Percentiles rank a stretch among this genome's conserved stretches.
These are phyloP conservation scores for Pedetes capensis DNA, from an alignment of 2,113 vertebrate species.

Conservation along the genomic window DNA sequence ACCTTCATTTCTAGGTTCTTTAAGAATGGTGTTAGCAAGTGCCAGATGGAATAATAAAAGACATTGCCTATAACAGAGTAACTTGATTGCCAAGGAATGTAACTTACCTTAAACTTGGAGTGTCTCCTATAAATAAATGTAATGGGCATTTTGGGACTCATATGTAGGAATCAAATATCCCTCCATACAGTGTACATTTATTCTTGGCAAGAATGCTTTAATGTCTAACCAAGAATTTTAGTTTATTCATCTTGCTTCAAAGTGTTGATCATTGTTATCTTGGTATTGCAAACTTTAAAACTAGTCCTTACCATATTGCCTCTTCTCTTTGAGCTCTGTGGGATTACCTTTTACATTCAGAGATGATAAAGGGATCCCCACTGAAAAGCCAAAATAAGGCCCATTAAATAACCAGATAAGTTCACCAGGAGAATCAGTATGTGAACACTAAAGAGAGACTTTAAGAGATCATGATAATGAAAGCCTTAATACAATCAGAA, in stretches of 20 bases:
- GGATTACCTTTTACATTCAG: slow-evolving; percentile 72
- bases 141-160: not conserved
- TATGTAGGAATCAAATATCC: slow-evolving; percentile 64
- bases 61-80: slow-evolving; percentile 82
- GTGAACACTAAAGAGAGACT: slow-evolving; percentile 63
- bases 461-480: slow-evolving; percentile 69
- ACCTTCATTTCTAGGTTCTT: slow-evolving; percentile 81
- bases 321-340: slow-evolving; percentile 65
- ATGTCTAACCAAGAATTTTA: slow-evolving; percentile 81
- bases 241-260: slow-evolving; percentile 80
- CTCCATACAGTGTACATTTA: slow-evolving; percentile 64
- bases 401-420: slow-evolving; percentile 34
- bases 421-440: slow-evolving; percentile 40
- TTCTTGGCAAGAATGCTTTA: slow-evolving; percentile 73
- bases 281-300: slow-evolving; percentile 71
- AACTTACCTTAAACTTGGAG: slow-evolving; percentile 80
- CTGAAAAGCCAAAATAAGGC: slow-evolving; percentile 79
- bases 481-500: slow-evolving; percentile 84
- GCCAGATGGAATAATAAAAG: slow-evolving; percentile 81
- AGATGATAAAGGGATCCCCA: slow-evolving; percentile 68
- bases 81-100: slow-evolving; percentile 85
- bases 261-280: slow-evolving; percentile 81
- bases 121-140: slow-evolving; percentile 76
- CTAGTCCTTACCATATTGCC: slow-evolving; percentile 61
- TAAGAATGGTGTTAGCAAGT: slow-evolving; percentile 80